Conservation (phyloP, 2,113 vertebrate species). For the Chitala chitala region DNA sequence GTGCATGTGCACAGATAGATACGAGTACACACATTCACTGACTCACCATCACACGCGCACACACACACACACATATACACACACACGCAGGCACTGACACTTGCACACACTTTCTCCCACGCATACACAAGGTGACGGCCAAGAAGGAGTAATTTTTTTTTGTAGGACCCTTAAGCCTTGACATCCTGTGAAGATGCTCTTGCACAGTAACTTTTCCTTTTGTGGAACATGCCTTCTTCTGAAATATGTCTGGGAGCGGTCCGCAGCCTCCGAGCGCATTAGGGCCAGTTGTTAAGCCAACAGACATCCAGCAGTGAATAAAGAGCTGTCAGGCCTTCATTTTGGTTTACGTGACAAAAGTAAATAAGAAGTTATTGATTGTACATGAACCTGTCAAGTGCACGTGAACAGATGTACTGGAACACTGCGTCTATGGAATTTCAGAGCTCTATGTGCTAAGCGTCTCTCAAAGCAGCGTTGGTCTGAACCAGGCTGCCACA, state of each 20-base stretch:
- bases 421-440: not conserved
- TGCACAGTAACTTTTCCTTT: not conserved
- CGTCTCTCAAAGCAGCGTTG: not conserved
- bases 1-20: constrained; percentile 11
- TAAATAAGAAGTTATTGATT: not conserved
- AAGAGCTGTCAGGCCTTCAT: not conserved
- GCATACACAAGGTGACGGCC: constrained; percentile 14
- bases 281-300: not conserved
- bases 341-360: not conserved
- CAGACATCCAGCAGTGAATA: not conserved
- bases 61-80: not conserved
- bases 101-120: too few species aligned
- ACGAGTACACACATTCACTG: not conserved
- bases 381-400: not conserved
- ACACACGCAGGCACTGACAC: not conserved
- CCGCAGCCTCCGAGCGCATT: not conserved
- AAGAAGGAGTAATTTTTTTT: constrained; percentile 14
- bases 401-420: not conserved
- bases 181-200: constrained; percentile 21
- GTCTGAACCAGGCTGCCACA: not conserved
- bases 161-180: not conserved
- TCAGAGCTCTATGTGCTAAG: not conserved
- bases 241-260: not conserved
- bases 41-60: not conserved
- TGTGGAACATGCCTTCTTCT: not conserved